phyloP scores from a whole-genome alignment of 2,888 invertebrate genomes.

The Tetheella fluctuosa region DNA sequence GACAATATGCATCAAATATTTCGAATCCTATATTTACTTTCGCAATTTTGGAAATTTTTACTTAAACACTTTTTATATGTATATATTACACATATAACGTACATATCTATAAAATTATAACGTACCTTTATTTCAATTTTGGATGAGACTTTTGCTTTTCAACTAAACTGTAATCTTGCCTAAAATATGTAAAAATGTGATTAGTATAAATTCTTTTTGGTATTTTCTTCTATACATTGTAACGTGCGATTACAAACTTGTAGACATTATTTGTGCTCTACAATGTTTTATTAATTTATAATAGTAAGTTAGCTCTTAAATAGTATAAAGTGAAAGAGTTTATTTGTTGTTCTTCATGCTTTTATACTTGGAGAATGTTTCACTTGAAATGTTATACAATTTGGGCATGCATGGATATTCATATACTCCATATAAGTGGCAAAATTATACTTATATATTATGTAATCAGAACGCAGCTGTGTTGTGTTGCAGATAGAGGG shows the following conservation, averaged over 20 bases:
- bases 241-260: neutral
- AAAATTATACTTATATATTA: neutral
- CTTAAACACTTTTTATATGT: neutral
- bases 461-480: neutral
- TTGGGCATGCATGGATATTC: too few relatives aligned
- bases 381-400: too few relatives aligned
- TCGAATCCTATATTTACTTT: conserved; percentile 1
- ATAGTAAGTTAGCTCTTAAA: neutral
- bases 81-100: neutral
- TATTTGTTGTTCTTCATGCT: neutral
- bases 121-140: neutral
- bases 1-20: neutral
- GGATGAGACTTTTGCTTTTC: neutral
- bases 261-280: neutral
- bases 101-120: conserved; percentile 2
- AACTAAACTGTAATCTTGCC: neutral
- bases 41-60: neutral
- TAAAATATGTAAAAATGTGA: neutral
- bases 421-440: too few relatives aligned
- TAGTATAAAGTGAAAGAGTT: neutral
- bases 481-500: neutral
- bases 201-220: neutral
- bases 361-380: neutral
- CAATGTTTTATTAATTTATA: neutral
- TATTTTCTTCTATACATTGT: neutral